Evolutionary conservation across 2,797 vertebrate genomes (phyloP).

Genomic region (Karalla daura): DNA sequence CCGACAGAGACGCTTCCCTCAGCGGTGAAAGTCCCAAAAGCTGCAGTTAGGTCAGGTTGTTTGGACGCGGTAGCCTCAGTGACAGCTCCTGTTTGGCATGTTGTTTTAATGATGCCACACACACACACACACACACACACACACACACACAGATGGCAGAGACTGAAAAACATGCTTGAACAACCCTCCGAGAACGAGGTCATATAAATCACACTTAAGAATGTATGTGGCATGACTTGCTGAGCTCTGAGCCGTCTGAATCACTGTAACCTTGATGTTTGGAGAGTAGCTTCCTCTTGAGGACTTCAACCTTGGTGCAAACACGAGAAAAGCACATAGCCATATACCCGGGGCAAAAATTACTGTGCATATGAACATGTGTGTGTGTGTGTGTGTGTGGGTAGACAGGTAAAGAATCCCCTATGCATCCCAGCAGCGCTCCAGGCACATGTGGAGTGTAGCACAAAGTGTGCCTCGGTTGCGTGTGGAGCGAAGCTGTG

Average conservation of each 20-base stretch:
- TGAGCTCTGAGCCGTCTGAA: constrained; percentile 19
- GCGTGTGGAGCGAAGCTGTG: constrained; percentile 45
- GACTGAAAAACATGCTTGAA: constrained; percentile 18
- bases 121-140: no score
- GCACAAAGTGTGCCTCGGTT: constrained; percentile 41
- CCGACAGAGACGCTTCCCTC: constrained; percentile 54
- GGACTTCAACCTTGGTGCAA: constrained; percentile 44
- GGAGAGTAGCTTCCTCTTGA: constrained; percentile 35
- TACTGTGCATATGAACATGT: not conserved
- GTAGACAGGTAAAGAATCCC: constrained; percentile 48
- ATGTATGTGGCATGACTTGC: not conserved
- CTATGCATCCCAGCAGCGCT: constrained; percentile 60
- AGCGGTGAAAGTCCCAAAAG: constrained; percentile 51
- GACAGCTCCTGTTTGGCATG: constrained; percentile 33
- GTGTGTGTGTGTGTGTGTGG: constrained; percentile 14
- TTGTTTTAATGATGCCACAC: constrained; percentile 5
- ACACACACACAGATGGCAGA: constrained; percentile 1
- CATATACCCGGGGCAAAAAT: constrained; percentile 46
- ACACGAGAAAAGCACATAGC: constrained; percentile 47
- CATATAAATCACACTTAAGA: not conserved
- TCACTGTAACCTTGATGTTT: constrained; percentile 47
- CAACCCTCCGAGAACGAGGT: not conserved
- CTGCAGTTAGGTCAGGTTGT: constrained; percentile 32
- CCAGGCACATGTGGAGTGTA: constrained; percentile 45
- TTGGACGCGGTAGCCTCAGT: constrained; percentile 53